phyloP scores from a whole-genome alignment of 2,888 invertebrate genomes.

The Parnassius mnemosyne region DNA sequence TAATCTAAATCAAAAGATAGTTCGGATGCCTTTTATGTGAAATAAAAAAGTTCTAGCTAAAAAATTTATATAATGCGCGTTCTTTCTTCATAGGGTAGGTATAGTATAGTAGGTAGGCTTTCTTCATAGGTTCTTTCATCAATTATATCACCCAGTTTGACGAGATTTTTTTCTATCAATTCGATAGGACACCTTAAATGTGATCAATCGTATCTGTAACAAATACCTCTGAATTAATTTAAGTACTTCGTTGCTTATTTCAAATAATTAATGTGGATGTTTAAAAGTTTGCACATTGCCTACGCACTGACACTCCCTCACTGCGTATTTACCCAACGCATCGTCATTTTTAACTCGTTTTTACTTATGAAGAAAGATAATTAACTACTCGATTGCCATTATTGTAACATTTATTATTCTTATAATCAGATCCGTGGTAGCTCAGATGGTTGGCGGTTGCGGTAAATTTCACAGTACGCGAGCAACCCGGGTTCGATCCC shows the following conservation, averaged over 20 bases:
- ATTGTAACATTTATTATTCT: no score
- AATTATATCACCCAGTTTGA: conserved; percentile 25
- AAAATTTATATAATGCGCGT: conserved; percentile 25
- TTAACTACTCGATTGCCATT: no score
- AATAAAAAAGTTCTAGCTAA: conserved; percentile 17
- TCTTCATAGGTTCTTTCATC: no score
- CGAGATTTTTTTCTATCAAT: conserved; percentile 23
- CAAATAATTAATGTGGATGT: conserved; percentile 25
- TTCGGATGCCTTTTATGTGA: conserved; percentile 18
- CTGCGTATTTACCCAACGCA: conserved; percentile 2
- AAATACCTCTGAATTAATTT: conserved; percentile 27
- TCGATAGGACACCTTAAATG: conserved; percentile 25
- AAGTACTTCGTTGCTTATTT: conserved; percentile 20
- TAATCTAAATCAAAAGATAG: conserved; percentile 9
- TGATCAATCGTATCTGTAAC: conserved; percentile 27
- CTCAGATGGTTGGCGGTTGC: no score
- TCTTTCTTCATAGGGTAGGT: conserved; percentile 26
- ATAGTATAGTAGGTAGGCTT: no score
- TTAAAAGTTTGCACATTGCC: conserved; percentile 22
- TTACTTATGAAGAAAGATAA: no score
- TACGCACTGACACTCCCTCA: conserved; percentile 17
- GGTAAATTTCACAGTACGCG: no score
- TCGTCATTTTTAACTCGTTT: neutral
- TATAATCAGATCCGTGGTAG: no score
- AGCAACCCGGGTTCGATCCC: no score